Evolutionary conservation across 2,797 vertebrate species (phyloP), one percentile per base, ranked within the genome.

Genomic region (Siniperca obscura): DNA sequence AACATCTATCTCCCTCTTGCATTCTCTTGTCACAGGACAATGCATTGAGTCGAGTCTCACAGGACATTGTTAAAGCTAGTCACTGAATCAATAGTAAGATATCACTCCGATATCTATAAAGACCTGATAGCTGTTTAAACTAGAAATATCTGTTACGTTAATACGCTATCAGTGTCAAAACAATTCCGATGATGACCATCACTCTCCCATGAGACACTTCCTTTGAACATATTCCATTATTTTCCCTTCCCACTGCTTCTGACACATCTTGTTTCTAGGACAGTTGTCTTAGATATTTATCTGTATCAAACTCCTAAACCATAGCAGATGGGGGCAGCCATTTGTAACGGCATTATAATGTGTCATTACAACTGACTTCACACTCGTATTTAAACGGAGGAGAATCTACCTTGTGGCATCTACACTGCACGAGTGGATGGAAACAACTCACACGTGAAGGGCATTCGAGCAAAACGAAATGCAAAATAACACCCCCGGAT

Each of bases 1-100:
- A 42, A 73, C 80, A 52, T n/a, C 77, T 53, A 68, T 74, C 67
- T 86, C 72, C 77, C 30, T 76, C 5, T 53, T 27, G 74, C 57
- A 62, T 85, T 82, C 82, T 85, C 82, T 84, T 82, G 74, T 77
- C 76, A 70, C n/a, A 76, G 70, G 65, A 90, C 80, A 85, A 87
- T 83, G 70, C 75, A 56, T 65, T 42, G 80, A 71, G 74, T 68
- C 10, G 5, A 34, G 76, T 89, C 89, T 88, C 90, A 5, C 22
- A 7, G 83, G 89, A 67, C 74, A 50, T 89, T 77, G 76, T 91
- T 88, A 91, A 80, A 81, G 34, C 68, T 21, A 17, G 79, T 76
- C 68, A n/a, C 75, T n/a, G 68, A 89, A 86, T 82, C 76, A 67
- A 84, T 74, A 53, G 57, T 27, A 52, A 62, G 65, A 85, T 73